These are phyloP conservation scores for Microctonus hyperodae DNA, from an alignment of 2,888 invertebrate species.

Conservation along the genomic window DNA sequence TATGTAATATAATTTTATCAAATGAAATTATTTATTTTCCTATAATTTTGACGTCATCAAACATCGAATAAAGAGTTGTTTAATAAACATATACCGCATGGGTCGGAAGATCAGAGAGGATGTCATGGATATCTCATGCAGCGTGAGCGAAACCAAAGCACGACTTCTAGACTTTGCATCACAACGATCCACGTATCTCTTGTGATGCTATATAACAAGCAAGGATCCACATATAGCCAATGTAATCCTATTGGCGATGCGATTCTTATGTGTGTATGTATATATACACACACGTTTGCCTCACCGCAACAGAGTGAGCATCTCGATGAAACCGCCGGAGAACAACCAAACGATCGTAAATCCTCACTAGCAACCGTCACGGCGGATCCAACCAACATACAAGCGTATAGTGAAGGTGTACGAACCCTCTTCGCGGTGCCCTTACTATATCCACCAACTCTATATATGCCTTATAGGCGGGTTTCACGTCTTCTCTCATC, in stretches of 20 bases:
- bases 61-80: conserved; percentile 33
- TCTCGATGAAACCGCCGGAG: conserved; percentile 33
- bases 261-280: conserved; percentile 47
- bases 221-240: conserved; percentile 50
- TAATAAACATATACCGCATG: conserved; percentile 27
- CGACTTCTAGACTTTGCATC: conserved; percentile 51
- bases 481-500: conserved; percentile 36
- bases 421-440: conserved; percentile 39
- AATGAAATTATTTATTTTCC: background rate
- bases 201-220: conserved; percentile 56
- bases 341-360: conserved; percentile 53
- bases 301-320: conserved; percentile 25
- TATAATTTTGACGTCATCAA: conserved; percentile 41
- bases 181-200: conserved; percentile 44
- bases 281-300: conserved; percentile 42
- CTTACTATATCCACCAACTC: conserved; percentile 39
- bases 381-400: conserved; percentile 49
- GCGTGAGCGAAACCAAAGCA: conserved; percentile 55
- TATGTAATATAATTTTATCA: background rate
- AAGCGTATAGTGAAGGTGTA: conserved; percentile 26
- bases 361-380: conserved; percentile 59
- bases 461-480: conserved; percentile 43
- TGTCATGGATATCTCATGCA: conserved; percentile 61
- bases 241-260: conserved; percentile 61
- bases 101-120: conserved; percentile 40